Conservation (phyloP, 2,797 vertebrate genomes). For the Lepus oiostolus region DNA sequence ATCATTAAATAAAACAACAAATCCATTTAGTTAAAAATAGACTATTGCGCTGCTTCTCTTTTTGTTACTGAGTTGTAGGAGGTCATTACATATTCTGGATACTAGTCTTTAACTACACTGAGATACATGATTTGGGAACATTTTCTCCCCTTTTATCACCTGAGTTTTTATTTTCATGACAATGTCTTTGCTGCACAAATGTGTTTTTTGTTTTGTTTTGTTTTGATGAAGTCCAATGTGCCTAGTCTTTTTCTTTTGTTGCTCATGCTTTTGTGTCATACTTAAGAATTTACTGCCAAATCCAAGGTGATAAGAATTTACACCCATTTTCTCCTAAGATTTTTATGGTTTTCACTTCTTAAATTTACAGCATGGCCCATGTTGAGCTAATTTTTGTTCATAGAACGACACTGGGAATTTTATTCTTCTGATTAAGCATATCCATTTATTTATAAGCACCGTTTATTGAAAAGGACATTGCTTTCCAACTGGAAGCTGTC, state of each 20-base stretch:
- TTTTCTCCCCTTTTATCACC: background rate
- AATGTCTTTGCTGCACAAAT: background rate
- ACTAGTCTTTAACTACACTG: background rate
- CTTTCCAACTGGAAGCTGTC: background rate
- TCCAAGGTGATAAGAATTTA: background rate
- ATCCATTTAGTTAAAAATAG: background rate
- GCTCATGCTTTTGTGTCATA: background rate
- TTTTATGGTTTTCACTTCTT: background rate
- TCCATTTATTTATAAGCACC: background rate
- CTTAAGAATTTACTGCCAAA: background rate
- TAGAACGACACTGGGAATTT: background rate
- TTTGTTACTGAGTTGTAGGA: background rate
- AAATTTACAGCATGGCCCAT: background rate
- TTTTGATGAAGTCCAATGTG: background rate
- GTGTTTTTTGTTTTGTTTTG: conserved; percentile 5
- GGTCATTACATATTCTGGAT: background rate
- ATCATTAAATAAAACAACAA: conserved; percentile 10
- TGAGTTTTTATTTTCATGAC: background rate
- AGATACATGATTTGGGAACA: background rate
- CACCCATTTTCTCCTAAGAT: background rate
- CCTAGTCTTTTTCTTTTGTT: background rate
- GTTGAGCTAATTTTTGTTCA: background rate
- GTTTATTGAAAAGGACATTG: background rate
- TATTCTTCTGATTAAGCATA: background rate
- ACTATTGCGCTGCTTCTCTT: background rate